Conservation (phyloP, 2,888 invertebrate species). For the Tricholauxania praeusta region DNA sequence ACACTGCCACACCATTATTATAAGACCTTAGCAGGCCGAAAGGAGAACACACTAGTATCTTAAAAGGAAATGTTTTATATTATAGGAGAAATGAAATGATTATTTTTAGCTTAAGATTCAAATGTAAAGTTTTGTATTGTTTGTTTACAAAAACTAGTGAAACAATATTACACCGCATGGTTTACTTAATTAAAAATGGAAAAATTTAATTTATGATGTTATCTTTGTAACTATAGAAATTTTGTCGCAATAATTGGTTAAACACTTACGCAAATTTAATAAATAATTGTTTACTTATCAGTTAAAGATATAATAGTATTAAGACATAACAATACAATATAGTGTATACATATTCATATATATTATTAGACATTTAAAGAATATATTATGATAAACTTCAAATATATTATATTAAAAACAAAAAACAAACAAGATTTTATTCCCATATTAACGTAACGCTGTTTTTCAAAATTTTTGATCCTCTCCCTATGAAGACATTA, state of each 20-base stretch:
- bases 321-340: conserved; percentile 24
- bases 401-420: conserved; percentile 13
- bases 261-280: neutral
- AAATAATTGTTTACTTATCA: conserved; percentile 28
- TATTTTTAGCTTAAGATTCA: conserved; percentile 7
- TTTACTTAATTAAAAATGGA: conserved; percentile 1
- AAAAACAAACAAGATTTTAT: neutral
- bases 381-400: conserved; percentile 33
- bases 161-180: neutral
- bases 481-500: too few species aligned
- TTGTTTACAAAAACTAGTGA: neutral
- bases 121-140: conserved; percentile 15
- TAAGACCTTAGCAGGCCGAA: too few species aligned
- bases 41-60: too few species aligned
- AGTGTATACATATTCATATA: conserved; percentile 30
- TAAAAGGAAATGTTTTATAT: too few species aligned
- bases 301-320: conserved; percentile 16
- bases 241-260: neutral
- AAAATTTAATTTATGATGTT: conserved; percentile 19
- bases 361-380: conserved; percentile 22
- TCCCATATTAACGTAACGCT: too few species aligned
- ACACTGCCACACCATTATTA: too few species aligned
- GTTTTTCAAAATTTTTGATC: too few species aligned
- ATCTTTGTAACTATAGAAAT: neutral
- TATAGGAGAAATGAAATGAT: too few species aligned